Evolutionary conservation across 2,113 vertebrate genomes (phyloP).

Genomic region (Alaudala cheleensis): DNA sequence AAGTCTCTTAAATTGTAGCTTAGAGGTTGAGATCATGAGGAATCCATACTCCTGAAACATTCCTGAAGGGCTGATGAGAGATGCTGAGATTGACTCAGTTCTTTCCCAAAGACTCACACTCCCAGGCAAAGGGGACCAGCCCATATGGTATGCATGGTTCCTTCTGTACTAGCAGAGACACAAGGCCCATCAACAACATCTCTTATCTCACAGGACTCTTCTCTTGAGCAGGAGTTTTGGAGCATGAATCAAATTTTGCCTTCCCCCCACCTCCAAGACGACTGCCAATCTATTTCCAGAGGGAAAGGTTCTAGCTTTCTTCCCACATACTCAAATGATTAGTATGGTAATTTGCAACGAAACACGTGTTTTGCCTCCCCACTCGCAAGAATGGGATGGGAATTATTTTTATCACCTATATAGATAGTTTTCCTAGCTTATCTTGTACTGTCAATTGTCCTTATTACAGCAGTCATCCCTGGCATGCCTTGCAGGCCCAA

Average conservation of each 20-base stretch:
- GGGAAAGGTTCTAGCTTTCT: not conserved
- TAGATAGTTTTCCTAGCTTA: not conserved
- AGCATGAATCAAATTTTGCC: not conserved
- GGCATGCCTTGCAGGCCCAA: not conserved
- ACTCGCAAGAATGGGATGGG: not conserved
- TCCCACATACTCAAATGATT: not conserved
- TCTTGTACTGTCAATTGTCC: not conserved
- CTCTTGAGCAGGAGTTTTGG: not conserved
- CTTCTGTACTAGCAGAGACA: not conserved
- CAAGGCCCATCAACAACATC: not conserved
- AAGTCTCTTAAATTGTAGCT: not conserved
- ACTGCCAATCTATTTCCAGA: not conserved
- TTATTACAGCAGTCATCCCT: not conserved
- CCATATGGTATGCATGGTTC: accelerated
- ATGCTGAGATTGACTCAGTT: not conserved
- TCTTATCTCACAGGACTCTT: not conserved
- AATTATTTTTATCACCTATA: not conserved
- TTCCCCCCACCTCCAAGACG: not conserved
- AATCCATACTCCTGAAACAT: not conserved
- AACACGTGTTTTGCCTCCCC: not conserved
- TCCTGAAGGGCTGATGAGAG: not conserved
- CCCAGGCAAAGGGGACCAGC: not conserved
- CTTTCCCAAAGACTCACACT: not conserved
- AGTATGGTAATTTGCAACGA: not conserved
- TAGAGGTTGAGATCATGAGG: not conserved